Conservation (phyloP, 1,140 invertebrate genomes). For the Drosophila sechellia region DNA sequence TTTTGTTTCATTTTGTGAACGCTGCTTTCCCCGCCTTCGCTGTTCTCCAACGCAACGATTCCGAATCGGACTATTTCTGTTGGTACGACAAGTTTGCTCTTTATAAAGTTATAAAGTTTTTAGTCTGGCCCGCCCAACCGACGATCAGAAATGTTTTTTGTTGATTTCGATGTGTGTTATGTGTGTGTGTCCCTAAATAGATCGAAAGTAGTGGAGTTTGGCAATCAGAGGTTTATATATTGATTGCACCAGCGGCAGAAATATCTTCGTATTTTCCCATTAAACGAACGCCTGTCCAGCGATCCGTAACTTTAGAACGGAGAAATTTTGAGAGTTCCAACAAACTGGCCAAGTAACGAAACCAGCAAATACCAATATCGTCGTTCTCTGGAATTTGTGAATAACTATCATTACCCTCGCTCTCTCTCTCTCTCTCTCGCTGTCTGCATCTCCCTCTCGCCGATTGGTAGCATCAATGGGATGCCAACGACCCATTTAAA, state of each 20-base stretch:
- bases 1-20: neutral
- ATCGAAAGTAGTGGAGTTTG: conserved; percentile 55
- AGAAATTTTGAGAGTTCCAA: conserved; percentile 18
- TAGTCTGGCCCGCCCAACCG: neutral
- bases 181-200: conserved; percentile 48
- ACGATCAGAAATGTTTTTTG: conserved; percentile 5
- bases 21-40: conserved; percentile 4
- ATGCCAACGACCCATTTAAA: conserved; percentile 26
- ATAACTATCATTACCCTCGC: conserved; percentile 18
- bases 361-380: conserved; percentile 2
- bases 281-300: conserved; percentile 31
- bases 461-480: neutral
- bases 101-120: conserved; percentile 35
- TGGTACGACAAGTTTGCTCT: conserved; percentile 22
- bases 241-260: conserved; percentile 17
- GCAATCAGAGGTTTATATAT: conserved; percentile 39
- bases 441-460: neutral
- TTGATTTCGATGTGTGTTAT: neutral
- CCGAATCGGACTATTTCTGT: conserved; percentile 17
- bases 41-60: conserved; percentile 3
- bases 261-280: neutral
- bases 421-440: no score
- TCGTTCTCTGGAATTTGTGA: conserved; percentile 44
- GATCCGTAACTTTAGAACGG: conserved; percentile 29
- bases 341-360: conserved; percentile 9